These are phyloP conservation scores for Sepioteuthis lessoniana DNA, from an alignment of 2,888 invertebrate species.

Conservation along the genomic window DNA sequence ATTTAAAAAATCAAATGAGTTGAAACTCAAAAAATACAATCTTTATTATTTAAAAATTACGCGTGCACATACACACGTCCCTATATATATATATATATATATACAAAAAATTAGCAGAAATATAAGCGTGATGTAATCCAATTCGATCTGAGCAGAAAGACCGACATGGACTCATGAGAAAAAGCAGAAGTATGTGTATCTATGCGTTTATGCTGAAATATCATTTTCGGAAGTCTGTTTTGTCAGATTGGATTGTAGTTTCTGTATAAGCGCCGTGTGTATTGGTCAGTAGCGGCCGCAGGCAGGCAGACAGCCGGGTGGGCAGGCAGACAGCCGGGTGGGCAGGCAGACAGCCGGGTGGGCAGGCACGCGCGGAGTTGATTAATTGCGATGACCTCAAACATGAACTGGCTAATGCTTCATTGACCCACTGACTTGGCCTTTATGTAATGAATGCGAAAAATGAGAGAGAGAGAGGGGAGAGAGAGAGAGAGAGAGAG, in stretches of 20 bases:
- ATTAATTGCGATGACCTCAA: slow-evolving; percentile 20
- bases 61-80: no score
- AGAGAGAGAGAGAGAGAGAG: not conserved
- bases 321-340: no score
- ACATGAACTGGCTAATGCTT: slow-evolving; percentile 12
- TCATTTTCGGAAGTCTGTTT: not conserved
- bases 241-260: not conserved
- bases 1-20: no score
- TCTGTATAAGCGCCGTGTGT: not conserved
- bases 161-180: not conserved
- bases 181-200: not conserved
- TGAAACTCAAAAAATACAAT: no score
- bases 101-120: no score
- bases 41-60: no score
- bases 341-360: no score
- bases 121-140: no score
- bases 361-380: not conserved
- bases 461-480: not conserved
- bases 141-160: not conserved
- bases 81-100: no score
- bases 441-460: not conserved
- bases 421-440: slow-evolving; percentile 33
- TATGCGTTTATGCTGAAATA: not conserved
- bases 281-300: slow-evolving; percentile 15
- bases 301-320: not conserved